A percentile compares a stretch with the other conserved stretches of the same genome.
These are phyloP conservation scores for Proterorhinus semilunaris DNA, from an alignment of 2,113 vertebrate genomes.

Conservation along the genomic window DNA sequence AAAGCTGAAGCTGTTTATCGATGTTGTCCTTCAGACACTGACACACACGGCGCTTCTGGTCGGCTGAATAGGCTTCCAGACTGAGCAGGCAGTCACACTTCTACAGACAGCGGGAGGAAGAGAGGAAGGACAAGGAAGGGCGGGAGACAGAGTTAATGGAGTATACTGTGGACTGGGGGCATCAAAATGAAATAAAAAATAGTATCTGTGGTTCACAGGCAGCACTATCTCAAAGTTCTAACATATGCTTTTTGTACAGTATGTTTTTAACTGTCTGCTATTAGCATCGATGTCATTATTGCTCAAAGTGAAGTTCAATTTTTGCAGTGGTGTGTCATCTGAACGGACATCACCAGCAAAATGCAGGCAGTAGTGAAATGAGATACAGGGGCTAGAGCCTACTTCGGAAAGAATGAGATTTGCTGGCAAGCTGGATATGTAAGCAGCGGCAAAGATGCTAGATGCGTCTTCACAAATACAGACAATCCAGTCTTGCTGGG, in stretches of 20 bases:
- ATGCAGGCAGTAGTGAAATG: constrained; percentile 56
- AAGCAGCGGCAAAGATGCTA: constrained; percentile 17
- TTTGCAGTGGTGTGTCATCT: constrained; percentile 8
- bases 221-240: no score
- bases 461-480: constrained; percentile 28
- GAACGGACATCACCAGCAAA: constrained; percentile 24
- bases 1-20: constrained; percentile 85
- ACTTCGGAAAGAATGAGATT: constrained; percentile 58
- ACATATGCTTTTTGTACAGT: neutral
- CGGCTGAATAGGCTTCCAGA: constrained; percentile 90
- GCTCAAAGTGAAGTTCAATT: neutral
- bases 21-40: constrained; percentile 96
- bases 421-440: constrained; percentile 48
- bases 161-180: neutral
- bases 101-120: constrained; percentile 65
- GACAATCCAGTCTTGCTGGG: constrained; percentile 43
- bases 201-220: neutral
- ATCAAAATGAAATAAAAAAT: neutral
- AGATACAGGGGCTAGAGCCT: constrained; percentile 37
- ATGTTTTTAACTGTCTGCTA: neutral
- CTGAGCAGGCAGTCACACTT: constrained; percentile 95
- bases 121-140: constrained; percentile 16
- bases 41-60: constrained; percentile 94
- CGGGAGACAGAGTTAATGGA: constrained; percentile 43
- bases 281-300: neutral